phyloP scores from a whole-genome alignment of 2,113 vertebrate species.

The Zapornia atra region DNA sequence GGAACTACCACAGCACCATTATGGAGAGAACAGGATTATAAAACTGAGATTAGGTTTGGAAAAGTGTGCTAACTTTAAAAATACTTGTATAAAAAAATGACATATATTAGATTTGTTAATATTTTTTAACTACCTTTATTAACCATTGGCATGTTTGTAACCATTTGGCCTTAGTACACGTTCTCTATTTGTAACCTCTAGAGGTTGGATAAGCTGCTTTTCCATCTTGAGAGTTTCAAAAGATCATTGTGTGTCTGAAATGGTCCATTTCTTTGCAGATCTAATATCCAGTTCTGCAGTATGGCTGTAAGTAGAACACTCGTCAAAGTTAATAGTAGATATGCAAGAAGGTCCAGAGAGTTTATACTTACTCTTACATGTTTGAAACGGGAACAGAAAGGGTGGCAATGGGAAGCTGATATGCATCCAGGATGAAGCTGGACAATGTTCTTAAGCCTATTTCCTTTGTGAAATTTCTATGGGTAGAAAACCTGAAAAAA shows the following conservation, averaged over 20 bases:
- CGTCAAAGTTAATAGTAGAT: background rate
- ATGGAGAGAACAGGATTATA: background rate
- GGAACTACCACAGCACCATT: accelerated
- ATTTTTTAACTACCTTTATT: background rate
- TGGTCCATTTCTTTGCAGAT: background rate
- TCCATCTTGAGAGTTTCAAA: background rate
- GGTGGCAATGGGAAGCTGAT: background rate
- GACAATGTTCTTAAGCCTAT: background rate
- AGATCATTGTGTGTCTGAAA: background rate
- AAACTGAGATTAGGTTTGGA: background rate
- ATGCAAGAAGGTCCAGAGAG: background rate
- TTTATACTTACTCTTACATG: background rate
- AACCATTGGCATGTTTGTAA: background rate
- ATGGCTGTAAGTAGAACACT: background rate
- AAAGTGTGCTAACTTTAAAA: background rate
- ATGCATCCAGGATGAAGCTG: background rate
- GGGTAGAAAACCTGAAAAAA: background rate
- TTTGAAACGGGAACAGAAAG: background rate
- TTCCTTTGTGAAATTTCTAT: background rate
- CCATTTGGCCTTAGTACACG: background rate
- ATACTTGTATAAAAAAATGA: background rate
- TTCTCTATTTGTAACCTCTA: background rate
- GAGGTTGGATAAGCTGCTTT: background rate
- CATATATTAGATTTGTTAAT: background rate
- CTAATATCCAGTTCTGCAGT: background rate